A percentile compares a stretch with the other conserved stretches of the same genome.
Evolutionary conservation across 53 echinoderm and acorn worm genomes (phyloP).

Genomic region (Glandiceps talaboti): DNA sequence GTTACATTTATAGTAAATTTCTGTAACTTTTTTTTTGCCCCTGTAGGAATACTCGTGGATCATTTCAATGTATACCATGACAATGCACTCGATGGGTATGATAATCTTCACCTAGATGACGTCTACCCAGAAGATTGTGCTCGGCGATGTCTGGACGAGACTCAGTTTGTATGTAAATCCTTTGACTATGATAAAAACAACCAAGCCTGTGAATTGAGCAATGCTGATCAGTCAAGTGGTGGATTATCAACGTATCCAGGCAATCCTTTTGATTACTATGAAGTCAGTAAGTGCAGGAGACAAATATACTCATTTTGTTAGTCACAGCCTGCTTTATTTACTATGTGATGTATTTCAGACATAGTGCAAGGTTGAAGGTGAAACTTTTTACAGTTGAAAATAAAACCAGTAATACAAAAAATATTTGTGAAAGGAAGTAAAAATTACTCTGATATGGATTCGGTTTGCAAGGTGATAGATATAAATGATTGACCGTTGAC

Average conservation of each 20-base stretch:
- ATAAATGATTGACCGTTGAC: too few relatives aligned
- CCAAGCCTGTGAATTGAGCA: slow-evolving; percentile 43
- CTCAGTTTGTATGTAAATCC: slow-evolving; percentile 39
- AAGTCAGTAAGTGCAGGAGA: slow-evolving; percentile 51
- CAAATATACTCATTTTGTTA: too few relatives aligned
- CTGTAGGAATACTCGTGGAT: neutral
- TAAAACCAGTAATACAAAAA: neutral
- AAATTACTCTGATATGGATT: too few relatives aligned
- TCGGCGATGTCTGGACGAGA: slow-evolving; percentile 33
- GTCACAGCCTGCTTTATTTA: too few relatives aligned
- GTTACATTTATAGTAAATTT: too few relatives aligned
- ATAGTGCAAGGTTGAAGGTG: too few relatives aligned
- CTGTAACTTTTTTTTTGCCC: too few relatives aligned
- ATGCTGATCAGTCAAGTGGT: slow-evolving; percentile 6
- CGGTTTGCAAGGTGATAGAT: too few relatives aligned
- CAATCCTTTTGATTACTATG: slow-evolving; percentile 38
- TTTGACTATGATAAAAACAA: slow-evolving; percentile 46
- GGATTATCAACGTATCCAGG: slow-evolving; percentile 11
- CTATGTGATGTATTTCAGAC: too few relatives aligned
- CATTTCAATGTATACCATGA: neutral
- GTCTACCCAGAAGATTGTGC: slow-evolving; percentile 83
- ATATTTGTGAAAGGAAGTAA: neutral
- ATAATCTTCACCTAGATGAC: neutral
- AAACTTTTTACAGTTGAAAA: neutral
- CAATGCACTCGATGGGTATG: neutral